phyloP scores from a whole-genome alignment of 2,797 vertebrate genomes.

The Babyrousa celebensis region DNA sequence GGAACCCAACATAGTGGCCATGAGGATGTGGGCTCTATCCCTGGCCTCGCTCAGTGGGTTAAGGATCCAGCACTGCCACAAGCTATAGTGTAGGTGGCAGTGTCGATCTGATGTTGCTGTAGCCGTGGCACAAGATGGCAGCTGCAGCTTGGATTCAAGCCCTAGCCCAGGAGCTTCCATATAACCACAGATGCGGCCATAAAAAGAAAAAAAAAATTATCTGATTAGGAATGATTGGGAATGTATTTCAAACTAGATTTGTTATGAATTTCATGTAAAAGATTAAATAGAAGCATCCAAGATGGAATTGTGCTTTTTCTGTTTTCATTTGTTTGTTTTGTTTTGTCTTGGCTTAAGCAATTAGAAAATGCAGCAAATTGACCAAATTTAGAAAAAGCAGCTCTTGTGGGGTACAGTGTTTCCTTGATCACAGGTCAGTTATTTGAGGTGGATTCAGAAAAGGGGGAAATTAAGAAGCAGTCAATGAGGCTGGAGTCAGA shows the following conservation, averaged over 20 bases:
- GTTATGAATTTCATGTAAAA: neutral
- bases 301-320: neutral
- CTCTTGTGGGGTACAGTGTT: neutral
- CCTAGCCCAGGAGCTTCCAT: no score
- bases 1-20: no score
- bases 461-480: neutral
- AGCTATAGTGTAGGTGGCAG: no score
- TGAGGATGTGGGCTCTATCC: no score
- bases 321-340: neutral
- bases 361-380: neutral
- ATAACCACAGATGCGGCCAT: no score
- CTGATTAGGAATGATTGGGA: neutral
- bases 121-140: no score
- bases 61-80: no score
- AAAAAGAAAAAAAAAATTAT: no score
- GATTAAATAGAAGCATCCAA: neutral
- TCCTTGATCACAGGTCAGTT: neutral
- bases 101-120: no score
- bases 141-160: no score
- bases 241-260: neutral
- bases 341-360: neutral
- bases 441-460: neutral
- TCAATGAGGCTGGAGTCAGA: neutral
- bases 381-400: neutral
- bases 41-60: no score